Percentiles rank a stretch among this genome's conserved stretches.
phyloP scores from a whole-genome alignment of 23 tunicate genomes.

The Trididemnum clinides region DNA sequence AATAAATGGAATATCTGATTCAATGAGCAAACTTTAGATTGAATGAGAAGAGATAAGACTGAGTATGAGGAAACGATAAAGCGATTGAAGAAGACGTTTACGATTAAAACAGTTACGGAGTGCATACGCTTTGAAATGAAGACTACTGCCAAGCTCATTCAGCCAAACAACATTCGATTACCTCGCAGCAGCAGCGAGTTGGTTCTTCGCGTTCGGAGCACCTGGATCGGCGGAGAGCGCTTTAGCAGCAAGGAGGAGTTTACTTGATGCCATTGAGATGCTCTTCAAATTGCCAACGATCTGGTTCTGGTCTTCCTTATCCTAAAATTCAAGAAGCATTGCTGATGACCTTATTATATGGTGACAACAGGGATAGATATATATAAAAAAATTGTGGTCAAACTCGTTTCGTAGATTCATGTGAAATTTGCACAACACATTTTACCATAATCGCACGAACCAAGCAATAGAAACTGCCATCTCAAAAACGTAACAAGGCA shows the following conservation, averaged over 20 bases:
- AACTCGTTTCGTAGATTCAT: no score
- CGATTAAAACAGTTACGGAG: no score
- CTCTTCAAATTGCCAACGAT: constrained; percentile 92
- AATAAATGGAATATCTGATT: no score
- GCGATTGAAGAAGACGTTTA: no score
- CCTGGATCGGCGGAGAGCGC: constrained; percentile 96
- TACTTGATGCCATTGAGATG: constrained; percentile 94
- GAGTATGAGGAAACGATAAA: no score
- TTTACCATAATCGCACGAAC: not conserved
- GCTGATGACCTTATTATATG: no score
- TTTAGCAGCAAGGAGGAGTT: constrained; percentile 94
- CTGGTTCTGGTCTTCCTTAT: constrained; percentile 82
- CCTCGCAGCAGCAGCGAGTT: constrained; percentile 98
- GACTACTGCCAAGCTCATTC: no score
- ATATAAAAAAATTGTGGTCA: no score
- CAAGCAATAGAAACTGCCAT: not conserved
- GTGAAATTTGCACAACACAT: not conserved
- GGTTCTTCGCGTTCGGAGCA: constrained; percentile 90
- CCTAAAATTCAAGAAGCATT: constrained; percentile 66
- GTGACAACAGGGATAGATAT: no score
- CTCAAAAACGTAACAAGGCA: not conserved
- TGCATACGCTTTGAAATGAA: no score
- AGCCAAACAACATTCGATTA: constrained; percentile 1
- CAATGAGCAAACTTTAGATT: no score
- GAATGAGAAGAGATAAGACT: no score